A percentile compares a stretch with the other conserved stretches of the same genome.
Evolutionary conservation across 2,888 invertebrate species (phyloP).

Genomic region (Apomyelois bistriatella): DNA sequence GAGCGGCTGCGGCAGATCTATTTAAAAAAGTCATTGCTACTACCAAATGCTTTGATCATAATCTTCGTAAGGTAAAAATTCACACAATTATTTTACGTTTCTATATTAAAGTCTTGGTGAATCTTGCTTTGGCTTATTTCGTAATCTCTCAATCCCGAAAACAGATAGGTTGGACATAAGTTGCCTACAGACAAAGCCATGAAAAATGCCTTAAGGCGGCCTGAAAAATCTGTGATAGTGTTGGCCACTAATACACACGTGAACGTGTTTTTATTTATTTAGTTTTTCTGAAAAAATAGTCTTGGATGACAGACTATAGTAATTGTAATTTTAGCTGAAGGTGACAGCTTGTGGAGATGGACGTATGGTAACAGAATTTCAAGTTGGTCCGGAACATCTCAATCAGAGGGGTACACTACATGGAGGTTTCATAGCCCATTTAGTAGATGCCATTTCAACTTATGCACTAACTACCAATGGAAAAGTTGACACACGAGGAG

Average conservation of each 20-base stretch:
- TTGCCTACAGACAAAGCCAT: no score
- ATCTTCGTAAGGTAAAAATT: constrained; percentile 58
- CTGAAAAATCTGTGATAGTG: no score
- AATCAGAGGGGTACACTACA: constrained; percentile 89
- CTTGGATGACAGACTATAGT: no score
- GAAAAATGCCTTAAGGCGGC: no score
- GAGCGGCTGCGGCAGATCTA: constrained; percentile 55
- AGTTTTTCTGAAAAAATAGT: no score
- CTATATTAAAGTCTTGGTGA: background rate
- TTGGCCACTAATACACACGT: no score
- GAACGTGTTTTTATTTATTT: no score
- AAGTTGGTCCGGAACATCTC: constrained; percentile 85
- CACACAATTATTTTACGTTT: no score
- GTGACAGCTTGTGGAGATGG: constrained; percentile 83
- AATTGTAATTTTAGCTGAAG: constrained; percentile 45
- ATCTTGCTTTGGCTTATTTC: no score
- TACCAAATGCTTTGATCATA: constrained; percentile 66
- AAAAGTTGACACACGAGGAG: constrained; percentile 83
- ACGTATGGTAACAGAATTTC: constrained; percentile 86
- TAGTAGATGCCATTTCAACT: constrained; percentile 86
- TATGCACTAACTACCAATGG: constrained; percentile 86
- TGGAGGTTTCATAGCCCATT: constrained; percentile 91
- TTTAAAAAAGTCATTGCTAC: constrained; percentile 62
- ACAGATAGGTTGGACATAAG: no score
- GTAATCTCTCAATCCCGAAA: no score